Base-by-base conservation (phyloP, 2,888 invertebrate species). In the Luperina nickerlii region DNA sequence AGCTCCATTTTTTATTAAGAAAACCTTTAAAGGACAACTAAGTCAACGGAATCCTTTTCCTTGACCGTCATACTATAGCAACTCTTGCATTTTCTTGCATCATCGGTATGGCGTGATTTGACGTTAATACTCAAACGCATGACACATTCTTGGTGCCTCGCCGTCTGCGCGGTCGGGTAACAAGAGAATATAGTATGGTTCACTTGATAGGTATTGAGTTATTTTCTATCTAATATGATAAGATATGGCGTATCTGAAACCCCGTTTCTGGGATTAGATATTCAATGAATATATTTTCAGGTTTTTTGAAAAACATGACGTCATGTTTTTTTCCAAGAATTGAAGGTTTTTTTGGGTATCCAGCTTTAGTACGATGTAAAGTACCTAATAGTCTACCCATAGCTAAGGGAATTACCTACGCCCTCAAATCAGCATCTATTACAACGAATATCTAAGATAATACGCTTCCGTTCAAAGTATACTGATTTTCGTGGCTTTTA, bases 131-230 rank as follows among this genome's bases (percentile, higher is more conserved):
- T 38, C 42, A 65, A 66, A 57, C 71, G 70, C 65, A 66, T 85
- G 84, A 87, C 85, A 70, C 80, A 84, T 70, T 62, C 27, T 60
- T 27, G 87, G 87, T 72, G 85, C 84, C 84, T 74, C 48, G 45
- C 27, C 11, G 85, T 87, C 87, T 85, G 71, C 45, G 63, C 70
- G 63, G 54, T 65, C 71, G 32, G 73, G 51, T 72, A 70, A 51
- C 70, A 45, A 0, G 13, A 62, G 8, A 62, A 57, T 18, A 32
- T 8, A 5, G 8, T n/a, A 32, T 5, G 2, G n/a, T 24, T 13
- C 66, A 60, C 7, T 67, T 32, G 51, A 27, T 54, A 76, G 69
- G 65, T 57, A 48, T 72, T 71, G 76, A 72, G 20, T 73, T 63
- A 54, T n/a, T 48, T 66, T 51, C 27, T 63, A 71, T 48, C 15